Evolutionary conservation across 2,797 vertebrate species (phyloP).

Genomic region (Amniataba percoides): DNA sequence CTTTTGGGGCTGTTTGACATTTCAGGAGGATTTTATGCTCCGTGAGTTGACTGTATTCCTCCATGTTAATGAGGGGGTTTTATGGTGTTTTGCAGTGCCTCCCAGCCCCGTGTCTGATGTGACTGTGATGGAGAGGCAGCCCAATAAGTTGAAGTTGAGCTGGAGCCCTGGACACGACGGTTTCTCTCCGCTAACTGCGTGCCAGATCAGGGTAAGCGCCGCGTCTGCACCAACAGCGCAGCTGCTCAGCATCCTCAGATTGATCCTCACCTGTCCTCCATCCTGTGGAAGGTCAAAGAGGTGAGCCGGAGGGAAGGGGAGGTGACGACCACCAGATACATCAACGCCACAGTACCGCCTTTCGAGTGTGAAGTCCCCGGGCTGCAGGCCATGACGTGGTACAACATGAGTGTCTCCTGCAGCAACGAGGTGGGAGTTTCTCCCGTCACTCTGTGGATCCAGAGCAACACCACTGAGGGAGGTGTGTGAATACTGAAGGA

Average conservation of each 20-base stretch:
- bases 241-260: accelerated
- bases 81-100: constrained; percentile 64
- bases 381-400: constrained; percentile 89
- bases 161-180: constrained; percentile 92
- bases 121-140: constrained; percentile 78
- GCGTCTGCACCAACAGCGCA: neutral
- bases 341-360: constrained; percentile 86
- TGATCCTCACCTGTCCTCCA: neutral
- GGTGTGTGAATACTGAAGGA: constrained; percentile 82
- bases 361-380: constrained; percentile 85
- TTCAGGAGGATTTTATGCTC: neutral
- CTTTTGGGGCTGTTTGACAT: constrained; percentile 15
- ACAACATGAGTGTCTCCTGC: constrained; percentile 91
- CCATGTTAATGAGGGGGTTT: constrained; percentile 3
- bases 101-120: constrained; percentile 80
- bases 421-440: constrained; percentile 93
- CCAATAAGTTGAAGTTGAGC: constrained; percentile 85
- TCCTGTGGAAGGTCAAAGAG: constrained; percentile 78
- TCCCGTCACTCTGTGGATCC: constrained; percentile 84
- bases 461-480: constrained; percentile 92
- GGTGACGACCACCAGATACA: constrained; percentile 73
- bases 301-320: constrained; percentile 79
- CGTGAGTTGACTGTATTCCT: constrained; percentile 2
- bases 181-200: constrained; percentile 88
- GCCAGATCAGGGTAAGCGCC: constrained; percentile 88